phyloP scores from a whole-genome alignment of 1,140 invertebrate species.

The Drosophila truncata region DNA sequence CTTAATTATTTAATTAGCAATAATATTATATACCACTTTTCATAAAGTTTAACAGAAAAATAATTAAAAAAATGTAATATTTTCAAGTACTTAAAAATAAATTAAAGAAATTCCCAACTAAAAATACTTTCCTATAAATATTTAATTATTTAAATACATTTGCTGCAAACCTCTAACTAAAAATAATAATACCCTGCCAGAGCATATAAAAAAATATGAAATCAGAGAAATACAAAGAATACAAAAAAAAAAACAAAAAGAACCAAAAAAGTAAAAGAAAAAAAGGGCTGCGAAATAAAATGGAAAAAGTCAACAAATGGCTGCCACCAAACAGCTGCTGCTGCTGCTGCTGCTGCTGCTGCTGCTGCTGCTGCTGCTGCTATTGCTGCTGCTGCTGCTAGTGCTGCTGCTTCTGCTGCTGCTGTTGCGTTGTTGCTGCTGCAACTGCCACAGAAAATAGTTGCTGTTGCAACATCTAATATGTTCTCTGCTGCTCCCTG shows the following conservation, averaged over 20 bases:
- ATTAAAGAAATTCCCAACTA: too few species aligned
- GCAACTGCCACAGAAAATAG: constrained; percentile 18
- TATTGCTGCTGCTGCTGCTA: constrained; percentile 17
- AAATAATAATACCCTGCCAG: too few species aligned
- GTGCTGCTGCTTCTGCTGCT: constrained; percentile 12
- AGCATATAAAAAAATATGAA: constrained; percentile 3
- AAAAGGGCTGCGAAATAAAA: constrained; percentile 18
- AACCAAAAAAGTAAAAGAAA: background rate
- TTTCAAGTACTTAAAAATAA: too few species aligned
- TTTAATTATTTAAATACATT: too few species aligned
- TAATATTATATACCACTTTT: too few species aligned
- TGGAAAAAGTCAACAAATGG: constrained; percentile 59
- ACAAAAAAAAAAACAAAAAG: background rate
- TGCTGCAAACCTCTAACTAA: too few species aligned
- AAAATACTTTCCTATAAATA: too few species aligned
- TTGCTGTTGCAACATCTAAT: constrained; percentile 22
- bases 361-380: constrained; percentile 5
- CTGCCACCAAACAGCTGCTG: constrained; percentile 18
- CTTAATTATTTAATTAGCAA: too few species aligned
- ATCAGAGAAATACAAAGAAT: constrained; percentile 1
- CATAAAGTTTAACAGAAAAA: too few species aligned
- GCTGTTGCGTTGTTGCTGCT: constrained; percentile 5
- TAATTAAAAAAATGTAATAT: too few species aligned
- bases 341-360: constrained; percentile 5
- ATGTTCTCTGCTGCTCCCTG: background rate